Base-by-base conservation (phyloP, 2,113 vertebrate genomes). In the Seriola quinqueradiata region DNA sequence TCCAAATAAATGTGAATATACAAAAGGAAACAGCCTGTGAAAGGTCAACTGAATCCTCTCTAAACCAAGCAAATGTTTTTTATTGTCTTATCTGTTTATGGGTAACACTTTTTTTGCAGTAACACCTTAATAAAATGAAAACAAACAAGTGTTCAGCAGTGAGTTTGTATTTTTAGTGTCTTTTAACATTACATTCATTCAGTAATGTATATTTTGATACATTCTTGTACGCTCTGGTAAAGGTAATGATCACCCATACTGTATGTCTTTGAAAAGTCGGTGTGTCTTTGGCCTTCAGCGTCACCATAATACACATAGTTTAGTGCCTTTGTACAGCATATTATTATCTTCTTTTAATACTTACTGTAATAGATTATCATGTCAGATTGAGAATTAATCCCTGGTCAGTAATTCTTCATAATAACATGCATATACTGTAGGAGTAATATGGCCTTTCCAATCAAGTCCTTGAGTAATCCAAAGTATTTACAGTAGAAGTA, bases 261-360 rank as follows among this genome's bases (percentile, higher is more conserved):
- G 72, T 75, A 65, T 76, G 81, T 84, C 77, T 84, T 87, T 77
- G 70, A 90, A 86, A 77, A 79, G 69, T 78, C 82, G 60, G 74
- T 85, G 85, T 90, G 85, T 94, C 93, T 94, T 94, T 94, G 94
- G 94, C 92, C 90, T 92, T 92, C 92, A 92, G 91, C 85, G 32
- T 92, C 84, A 77, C 90, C 73, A 59, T 87, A 6, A 83, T 76
- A 87, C 79, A 82, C 85, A 88, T 70, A 74, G 77, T 85, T 86
- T 40, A 85, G 77, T 88, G 83, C 75, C 81, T 92, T 87, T 83
- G 75, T 76, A 87, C 84, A 89, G 80, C 77, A 70, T 83, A 75
- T 72, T 81, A 77, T 84, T 57, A 70, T 75, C 14, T 63, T 78
- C 25, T 72, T 70, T 85, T 80, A 88, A 89, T 87, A 90, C 82